phyloP scores from a whole-genome alignment of 1,140 invertebrate species.

The Zaprionus vittiger region DNA sequence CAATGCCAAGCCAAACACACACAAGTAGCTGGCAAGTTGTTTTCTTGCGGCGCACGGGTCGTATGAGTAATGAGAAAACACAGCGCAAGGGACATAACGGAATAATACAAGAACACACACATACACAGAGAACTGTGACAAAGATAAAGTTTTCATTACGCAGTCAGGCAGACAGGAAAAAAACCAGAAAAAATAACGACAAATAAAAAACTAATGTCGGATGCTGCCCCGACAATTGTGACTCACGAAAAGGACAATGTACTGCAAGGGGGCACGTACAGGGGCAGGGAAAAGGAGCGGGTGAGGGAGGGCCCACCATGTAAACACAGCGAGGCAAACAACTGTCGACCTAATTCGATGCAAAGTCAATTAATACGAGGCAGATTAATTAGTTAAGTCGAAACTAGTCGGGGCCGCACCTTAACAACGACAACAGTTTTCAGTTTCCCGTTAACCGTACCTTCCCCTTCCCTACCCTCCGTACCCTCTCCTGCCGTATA shows the following conservation, averaged over 20 bases:
- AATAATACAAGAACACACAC: constrained; percentile 24
- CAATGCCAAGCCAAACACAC: constrained; percentile 60
- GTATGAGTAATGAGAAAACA: constrained; percentile 75
- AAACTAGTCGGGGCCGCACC: constrained; percentile 62
- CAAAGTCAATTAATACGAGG: constrained; percentile 75
- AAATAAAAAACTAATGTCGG: constrained; percentile 55
- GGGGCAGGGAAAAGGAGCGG: too few relatives aligned
- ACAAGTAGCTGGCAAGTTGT: constrained; percentile 16
- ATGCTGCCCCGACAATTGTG: constrained; percentile 52
- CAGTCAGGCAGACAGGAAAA: constrained; percentile 47
- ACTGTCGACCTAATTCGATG: constrained; percentile 75
- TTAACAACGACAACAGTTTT: constrained; percentile 53
- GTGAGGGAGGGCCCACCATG: background rate
- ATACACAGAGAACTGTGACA: constrained; percentile 56
- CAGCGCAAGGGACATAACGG: constrained; percentile 38
- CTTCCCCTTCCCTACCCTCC: background rate
- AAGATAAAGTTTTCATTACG: constrained; percentile 80
- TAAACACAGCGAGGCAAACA: constrained; percentile 55
- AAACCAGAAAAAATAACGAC: constrained; percentile 10
- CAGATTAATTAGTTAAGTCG: constrained; percentile 77
- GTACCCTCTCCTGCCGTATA: background rate
- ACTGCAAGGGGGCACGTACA: background rate
- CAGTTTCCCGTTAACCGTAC: constrained; percentile 38
- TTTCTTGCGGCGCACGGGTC: constrained; percentile 40
- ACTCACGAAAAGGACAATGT: constrained; percentile 45